Evolutionary conservation across 2,888 invertebrate species (phyloP), one percentile per base, ranked within the genome.

Genomic region (Chalcis sispes): DNA sequence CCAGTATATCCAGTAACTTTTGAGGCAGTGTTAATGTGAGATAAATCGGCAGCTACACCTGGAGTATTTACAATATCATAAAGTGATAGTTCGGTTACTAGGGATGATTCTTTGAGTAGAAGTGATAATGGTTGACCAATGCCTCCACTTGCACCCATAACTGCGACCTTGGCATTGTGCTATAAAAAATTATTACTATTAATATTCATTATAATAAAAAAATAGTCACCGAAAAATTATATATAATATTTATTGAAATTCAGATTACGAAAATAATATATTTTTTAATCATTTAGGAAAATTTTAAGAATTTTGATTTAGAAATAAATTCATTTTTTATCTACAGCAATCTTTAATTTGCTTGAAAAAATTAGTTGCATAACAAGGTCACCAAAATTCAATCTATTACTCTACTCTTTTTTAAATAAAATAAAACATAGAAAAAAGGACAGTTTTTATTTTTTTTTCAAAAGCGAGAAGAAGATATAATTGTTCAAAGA

Each of bases 101-200:
- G 89, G 15, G 96, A 95, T 85, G 96, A 97, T 83, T 94, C 93
- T 90, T 99, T 99, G 82, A 99, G 90, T 56, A 99, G 92, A 79
- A 99, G 91, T 10, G 98, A 95, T 83, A 99, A 89, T 10, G 99
- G 98, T 90, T 99, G 98, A 2, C 99, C 99, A 87, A 99, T 99
- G 72, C 99, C 99, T 78, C 99, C 99, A 82, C 95, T 93, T 1
- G 98, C 99, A 71, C 99, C 99, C 89, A 97, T 94, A 78, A 99
- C 97, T 80, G 97, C 95, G 64, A 99, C 98, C 92, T 98, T 97
- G 85, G 93, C 94, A 91, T 95, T 94, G 82, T 91, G 92, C 96
- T 96, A 42, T 13, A 42, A 42, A 13, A 8, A 4, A 42, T 13
- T 42, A 42, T 42, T 13, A 32, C 32, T n/a, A n/a, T n/a, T n/a